A percentile compares a stretch with the other conserved stretches of the same genome.
phyloP scores from a whole-genome alignment of 2,888 invertebrate genomes.

The Candidula unifasciata region DNA sequence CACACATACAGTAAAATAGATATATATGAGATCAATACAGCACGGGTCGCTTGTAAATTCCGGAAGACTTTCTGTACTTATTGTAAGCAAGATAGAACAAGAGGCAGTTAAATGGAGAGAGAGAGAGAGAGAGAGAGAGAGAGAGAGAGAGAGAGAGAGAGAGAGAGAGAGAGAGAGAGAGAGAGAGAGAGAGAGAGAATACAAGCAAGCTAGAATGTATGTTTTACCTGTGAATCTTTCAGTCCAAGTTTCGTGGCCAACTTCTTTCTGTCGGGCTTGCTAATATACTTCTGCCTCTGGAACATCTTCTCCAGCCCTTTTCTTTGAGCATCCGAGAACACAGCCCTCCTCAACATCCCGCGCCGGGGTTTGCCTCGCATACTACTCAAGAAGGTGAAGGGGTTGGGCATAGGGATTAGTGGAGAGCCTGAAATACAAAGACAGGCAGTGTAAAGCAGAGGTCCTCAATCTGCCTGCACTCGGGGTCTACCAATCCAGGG shows the following conservation, averaged over 20 bases:
- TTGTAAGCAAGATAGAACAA: too few species aligned
- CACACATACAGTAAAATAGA: too few species aligned
- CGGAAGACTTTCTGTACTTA: too few species aligned
- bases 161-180: conserved; percentile 21
- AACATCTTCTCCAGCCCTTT: conserved; percentile 97
- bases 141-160: too few species aligned
- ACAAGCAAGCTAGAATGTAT: neutral
- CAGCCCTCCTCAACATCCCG: conserved; percentile 97
- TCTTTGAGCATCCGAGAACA: conserved; percentile 96
- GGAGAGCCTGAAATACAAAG: conserved; percentile 63
- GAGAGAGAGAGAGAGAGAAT: neutral
- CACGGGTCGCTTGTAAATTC: too few species aligned
- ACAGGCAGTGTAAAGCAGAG: too few species aligned
- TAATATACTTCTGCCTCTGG: conserved; percentile 98
- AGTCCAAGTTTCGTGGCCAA: conserved; percentile 95
- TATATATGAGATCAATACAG: too few species aligned
- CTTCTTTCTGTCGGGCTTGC: conserved; percentile 98
- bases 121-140: too few species aligned
- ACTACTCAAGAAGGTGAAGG: conserved; percentile 74
- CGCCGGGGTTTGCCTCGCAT: conserved; percentile 86
- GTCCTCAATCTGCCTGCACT: too few species aligned
- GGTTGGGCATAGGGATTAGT: conserved; percentile 72
- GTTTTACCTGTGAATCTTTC: conserved; percentile 94
- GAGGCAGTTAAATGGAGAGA: too few species aligned
- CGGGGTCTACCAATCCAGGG: too few species aligned